Base-by-base conservation (phyloP, 1,140 invertebrate species). In the Diachasma alloeum region DNA sequence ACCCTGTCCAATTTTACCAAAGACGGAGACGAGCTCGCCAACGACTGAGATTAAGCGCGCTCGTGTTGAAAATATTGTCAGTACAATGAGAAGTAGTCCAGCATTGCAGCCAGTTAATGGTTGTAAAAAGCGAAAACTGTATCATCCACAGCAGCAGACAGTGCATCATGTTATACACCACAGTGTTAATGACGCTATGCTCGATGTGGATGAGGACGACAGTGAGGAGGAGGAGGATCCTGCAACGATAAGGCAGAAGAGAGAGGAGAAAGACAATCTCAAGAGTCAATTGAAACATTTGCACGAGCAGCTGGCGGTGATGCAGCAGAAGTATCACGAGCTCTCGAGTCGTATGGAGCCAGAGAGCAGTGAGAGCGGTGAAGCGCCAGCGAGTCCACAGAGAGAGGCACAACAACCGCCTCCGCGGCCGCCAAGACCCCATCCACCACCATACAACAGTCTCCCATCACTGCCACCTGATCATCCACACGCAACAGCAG, bases 41-140 rank as follows among this genome's bases (percentile, higher is more conserved):
- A 89, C 85, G 15, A 90, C 89, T 82, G 96, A 97, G 86, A 93
- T 95, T 78, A 98, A 98, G 88, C 93, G 96, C 78, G 96, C 96
- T 19, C 93, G 97, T 75, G 96, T 98, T 72, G 97, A 98, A 91
- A 97, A 97, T 87, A 98, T 98, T 78, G 96, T 98, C 69, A 96
- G 95, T 70, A 95, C 94, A 67, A 98, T 98, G 95, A 92, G 96
- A 75, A 94, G 95, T 80, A 96, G 95, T 82, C 95, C 96, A 8
- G 93, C 93, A 26, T 91, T 94, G 17, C 91, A 92, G 81, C 90
- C 93, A 87, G 95, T 96, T 73, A 97, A 96, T 87, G 97, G 95
- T 53, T 98, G 95, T 90, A 98, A 98, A 87, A 99, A 99, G 90
- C 92, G 97, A 22, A 99, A 99, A 88, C 91, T 98, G n/a, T 98